Evolutionary conservation across 2,888 invertebrate species (phyloP).

Genomic region (Amblyjoppa proteus): DNA sequence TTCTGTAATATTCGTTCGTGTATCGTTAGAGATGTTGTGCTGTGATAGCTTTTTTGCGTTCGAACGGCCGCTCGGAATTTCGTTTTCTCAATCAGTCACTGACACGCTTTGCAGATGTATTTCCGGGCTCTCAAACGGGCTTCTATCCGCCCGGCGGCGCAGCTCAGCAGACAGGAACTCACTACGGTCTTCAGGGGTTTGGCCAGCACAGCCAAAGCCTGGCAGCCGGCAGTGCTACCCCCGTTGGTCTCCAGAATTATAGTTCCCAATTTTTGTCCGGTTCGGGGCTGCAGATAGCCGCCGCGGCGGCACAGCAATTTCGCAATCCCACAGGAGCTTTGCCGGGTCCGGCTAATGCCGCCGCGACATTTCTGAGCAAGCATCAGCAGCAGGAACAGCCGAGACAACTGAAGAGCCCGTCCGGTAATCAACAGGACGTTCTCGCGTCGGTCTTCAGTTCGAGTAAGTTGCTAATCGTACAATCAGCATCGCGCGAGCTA

Average conservation of each 20-base stretch:
- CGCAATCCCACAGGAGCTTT: slow-evolving; percentile 86
- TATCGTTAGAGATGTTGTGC: slow-evolving; percentile 39
- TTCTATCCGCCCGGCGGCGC: slow-evolving; percentile 84
- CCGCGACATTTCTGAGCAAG: slow-evolving; percentile 82
- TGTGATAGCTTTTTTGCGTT: slow-evolving; percentile 39
- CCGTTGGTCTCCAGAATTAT: slow-evolving; percentile 86
- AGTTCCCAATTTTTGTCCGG: slow-evolving; percentile 87
- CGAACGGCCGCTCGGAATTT: neutral
- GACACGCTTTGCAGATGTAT: slow-evolving; percentile 79
- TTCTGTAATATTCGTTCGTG: slow-evolving; percentile 33
- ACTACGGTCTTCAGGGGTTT: slow-evolving; percentile 84
- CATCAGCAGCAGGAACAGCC: slow-evolving; percentile 84
- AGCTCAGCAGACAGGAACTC: slow-evolving; percentile 83
- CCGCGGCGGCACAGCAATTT: slow-evolving; percentile 89
- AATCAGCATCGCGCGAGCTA: neutral
- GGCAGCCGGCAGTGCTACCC: slow-evolving; percentile 84
- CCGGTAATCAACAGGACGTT: slow-evolving; percentile 85
- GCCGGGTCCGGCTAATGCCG: slow-evolving; percentile 82
- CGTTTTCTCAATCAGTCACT: neutral
- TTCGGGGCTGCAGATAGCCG: slow-evolving; percentile 88
- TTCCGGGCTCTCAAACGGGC: slow-evolving; percentile 83
- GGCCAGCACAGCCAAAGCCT: slow-evolving; percentile 84
- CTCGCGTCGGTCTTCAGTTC: slow-evolving; percentile 87
- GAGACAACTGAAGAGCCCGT: slow-evolving; percentile 83
- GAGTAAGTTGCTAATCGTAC: slow-evolving; percentile 81